Evolutionary conservation across 2,888 invertebrate genomes (phyloP).

Genomic region (Entomobrya proxima): DNA sequence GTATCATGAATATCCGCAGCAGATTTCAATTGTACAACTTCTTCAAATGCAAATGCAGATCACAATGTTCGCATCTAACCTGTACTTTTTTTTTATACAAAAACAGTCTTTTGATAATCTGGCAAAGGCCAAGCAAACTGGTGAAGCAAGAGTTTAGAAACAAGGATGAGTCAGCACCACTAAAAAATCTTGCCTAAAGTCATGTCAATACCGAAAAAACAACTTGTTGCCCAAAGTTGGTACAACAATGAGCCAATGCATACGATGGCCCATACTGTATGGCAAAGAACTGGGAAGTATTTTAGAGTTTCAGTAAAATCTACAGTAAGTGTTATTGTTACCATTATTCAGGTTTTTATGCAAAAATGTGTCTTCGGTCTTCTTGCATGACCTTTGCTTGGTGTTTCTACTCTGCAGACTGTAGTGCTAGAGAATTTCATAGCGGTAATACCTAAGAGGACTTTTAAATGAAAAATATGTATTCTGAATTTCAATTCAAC

Average conservation of each 20-base stretch:
- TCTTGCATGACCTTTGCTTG: conserved; percentile 51
- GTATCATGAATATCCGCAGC: no score
- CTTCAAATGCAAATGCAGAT: neutral
- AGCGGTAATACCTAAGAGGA: conserved; percentile 55
- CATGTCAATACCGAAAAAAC: conserved; percentile 5
- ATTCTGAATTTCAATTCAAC: neutral
- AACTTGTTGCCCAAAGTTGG: conserved; percentile 19
- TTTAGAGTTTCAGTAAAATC: neutral
- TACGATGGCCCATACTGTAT: no score
- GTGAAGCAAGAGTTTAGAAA: neutral
- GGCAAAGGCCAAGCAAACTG: neutral
- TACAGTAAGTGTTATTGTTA: conserved; percentile 21
- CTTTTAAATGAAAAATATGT: neutral
- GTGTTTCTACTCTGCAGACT: conserved; percentile 30
- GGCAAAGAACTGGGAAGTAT: neutral
- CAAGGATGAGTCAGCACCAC: conserved; percentile 18
- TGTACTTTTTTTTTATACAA: neutral
- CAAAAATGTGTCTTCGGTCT: no score
- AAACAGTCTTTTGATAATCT: conserved; percentile 2
- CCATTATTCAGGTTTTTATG: conserved; percentile 52
- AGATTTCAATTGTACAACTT: no score
- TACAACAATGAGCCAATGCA: neutral
- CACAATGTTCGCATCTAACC: neutral
- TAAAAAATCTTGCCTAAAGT: neutral
- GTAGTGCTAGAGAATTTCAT: conserved; percentile 17